Base-by-base conservation (phyloP, 2,888 invertebrate species). In the Ormyrus rosae region DNA sequence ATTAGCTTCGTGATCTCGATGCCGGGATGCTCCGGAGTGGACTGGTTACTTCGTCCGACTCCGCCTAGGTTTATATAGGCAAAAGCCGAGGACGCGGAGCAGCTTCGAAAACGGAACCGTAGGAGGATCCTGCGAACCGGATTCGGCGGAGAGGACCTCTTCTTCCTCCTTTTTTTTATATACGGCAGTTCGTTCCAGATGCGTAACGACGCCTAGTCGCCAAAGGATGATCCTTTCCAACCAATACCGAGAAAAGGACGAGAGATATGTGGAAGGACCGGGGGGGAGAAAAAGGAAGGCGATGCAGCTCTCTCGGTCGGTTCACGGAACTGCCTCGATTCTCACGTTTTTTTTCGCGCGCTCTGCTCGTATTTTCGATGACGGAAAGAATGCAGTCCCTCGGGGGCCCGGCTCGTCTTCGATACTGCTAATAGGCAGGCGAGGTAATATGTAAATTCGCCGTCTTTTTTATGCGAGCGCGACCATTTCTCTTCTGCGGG, bases 121-220 rank as follows among this genome's bases (percentile, higher is more conserved):
- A 34, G 9, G 53, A 72, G 76, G 65, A 74, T 71, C 60, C 61
- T 34, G 72, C 48, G 56, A 76, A 80, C 80, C 76, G 73, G 76
- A 74, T 78, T 71, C 13, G 55, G 19, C 5, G 34, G 34, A 34
- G 34, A 34, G 34, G 34, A 34, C 34, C 34, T 34, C 34, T 34
- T 34, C 34, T 34, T 34, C 34, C 10, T 53, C 51, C 6, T 61
- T 60, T 58, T 60, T 72, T 50, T 6, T n/a, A n/a, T 68, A n/a
- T n/a, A 34, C 9, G 9, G n/a, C 2, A 8, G 34, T 68, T 13
- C 45, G 53, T 8, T 67, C 46, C 60, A 73, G 65, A 55, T 46
- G 53, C 51, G 63, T 71, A 55, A 64, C 34, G 34, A 79, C 58
- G 8, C 73, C 0, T 34, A 48, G 58, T 10, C 63, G 48, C 0